Evolutionary conservation across 2,888 invertebrate genomes (phyloP).

Genomic region (Drosophila stalkeri): DNA sequence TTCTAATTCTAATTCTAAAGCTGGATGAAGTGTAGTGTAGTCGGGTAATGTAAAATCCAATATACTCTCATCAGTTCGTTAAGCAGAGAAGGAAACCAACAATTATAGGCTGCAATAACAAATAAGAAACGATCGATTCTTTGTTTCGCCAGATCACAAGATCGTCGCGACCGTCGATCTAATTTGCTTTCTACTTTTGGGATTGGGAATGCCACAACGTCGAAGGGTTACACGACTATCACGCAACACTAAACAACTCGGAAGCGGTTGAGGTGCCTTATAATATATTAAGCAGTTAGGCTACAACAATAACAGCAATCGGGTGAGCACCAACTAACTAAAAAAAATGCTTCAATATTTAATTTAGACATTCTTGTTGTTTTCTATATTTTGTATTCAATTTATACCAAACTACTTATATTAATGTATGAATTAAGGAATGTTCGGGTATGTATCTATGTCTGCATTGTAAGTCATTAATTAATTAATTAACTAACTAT

Average conservation of each 20-base stretch:
- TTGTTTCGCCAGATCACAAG: not conserved
- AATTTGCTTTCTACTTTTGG: not conserved
- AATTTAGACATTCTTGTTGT: too few relatives aligned
- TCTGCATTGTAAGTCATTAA: too few relatives aligned
- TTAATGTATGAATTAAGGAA: too few relatives aligned
- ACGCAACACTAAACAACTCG: slow-evolving; percentile 2
- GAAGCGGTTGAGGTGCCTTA: not conserved
- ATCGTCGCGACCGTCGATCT: slow-evolving; percentile 2
- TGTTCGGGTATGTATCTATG: too few relatives aligned
- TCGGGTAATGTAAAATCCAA: not conserved
- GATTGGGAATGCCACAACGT: not conserved
- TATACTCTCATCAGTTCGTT: not conserved
- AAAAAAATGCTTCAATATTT: too few relatives aligned
- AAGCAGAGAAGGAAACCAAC: not conserved
- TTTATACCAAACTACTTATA: too few relatives aligned
- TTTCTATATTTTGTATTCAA: too few relatives aligned
- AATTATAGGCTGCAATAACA: not conserved
- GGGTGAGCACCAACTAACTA: too few relatives aligned
- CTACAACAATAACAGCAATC: not conserved
- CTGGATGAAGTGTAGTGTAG: not conserved
- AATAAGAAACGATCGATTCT: not conserved
- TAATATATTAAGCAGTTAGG: not conserved
- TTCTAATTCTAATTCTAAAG: not conserved
- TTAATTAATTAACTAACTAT: too few relatives aligned
- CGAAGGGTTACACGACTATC: not conserved